Base-by-base conservation (phyloP, 2,797 vertebrate species). In the Onychomys leucogaster region DNA sequence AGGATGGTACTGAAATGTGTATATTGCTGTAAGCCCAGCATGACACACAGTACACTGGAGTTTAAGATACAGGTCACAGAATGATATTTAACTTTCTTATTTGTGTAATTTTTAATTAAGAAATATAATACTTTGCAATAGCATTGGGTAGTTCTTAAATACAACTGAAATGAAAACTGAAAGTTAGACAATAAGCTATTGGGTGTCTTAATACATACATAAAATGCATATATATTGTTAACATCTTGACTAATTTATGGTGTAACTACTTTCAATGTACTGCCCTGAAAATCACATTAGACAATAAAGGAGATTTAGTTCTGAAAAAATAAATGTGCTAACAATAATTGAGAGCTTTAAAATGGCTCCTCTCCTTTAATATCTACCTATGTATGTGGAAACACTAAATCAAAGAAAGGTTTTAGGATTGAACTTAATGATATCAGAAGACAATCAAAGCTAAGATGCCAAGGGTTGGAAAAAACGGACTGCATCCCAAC, bases 201-300 rank as follows among this genome's bases (percentile, higher is more conserved):
- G 4, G 41, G 41, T 71, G 9, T 13, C 37, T 80, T 71, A 61
- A 6, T n/a, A 19, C 6, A 90, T 46, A 88, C 3, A 88, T 86
- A 16, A 67, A 55, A 49, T 80, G 21, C 23, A 77, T 2, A 55
- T 49, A 46, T 25, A 88, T 69, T 84, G 6, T 82, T 43, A 21
- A 73, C 43, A 13, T 90, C 91, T 75, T 97, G 55, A 89, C 82
- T 96, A 37, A n/a, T 89, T 95, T 85, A 83, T 86, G 77, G 82
- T 94, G 13, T 23, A 92, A 90, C 19, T 78, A 43, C 12, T 75
- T 92, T 86, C 37, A 67, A 9, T 91, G 13, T n/a, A 94, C 16
- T 92, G 78, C 25, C 14, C 89, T 29, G 1, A 82, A 94, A 25
- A 91, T 34, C 63, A 59, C 19, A 17, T 57, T 88, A 86, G 80